Base-by-base conservation (phyloP, 2,888 invertebrate genomes). In the Nudaria mundana region DNA sequence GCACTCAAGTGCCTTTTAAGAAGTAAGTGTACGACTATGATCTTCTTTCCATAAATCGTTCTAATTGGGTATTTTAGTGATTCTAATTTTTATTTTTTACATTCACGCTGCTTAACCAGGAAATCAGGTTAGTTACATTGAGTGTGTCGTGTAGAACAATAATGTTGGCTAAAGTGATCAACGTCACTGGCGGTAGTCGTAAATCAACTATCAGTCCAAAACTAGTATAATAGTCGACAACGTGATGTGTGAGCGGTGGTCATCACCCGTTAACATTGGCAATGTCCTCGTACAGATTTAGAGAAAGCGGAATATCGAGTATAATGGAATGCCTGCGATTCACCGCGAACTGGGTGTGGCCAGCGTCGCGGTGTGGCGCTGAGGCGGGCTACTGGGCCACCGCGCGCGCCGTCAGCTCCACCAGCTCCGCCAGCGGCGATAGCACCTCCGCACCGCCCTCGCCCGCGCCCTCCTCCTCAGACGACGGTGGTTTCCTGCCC, bases 1-100 rank as follows among this genome's bases (percentile, higher is more conserved):
- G 95, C 94, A 97, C 96, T 93, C 95, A 96, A 94, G 95, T 97
- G 95, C 97, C 97, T 95, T 95, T 97, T 93, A 97, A 97, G 93
- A 97, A 97, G 97, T 97, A 91, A 96, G 96, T 94, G 56, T 3
- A 10, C 10, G n/a, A n/a, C n/a, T n/a, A n/a, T n/a, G n/a, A n/a
- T n/a, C n/a, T n/a, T n/a, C n/a, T n/a, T n/a, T n/a, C n/a, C n/a
- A n/a, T n/a, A n/a, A n/a, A n/a, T n/a, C n/a, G n/a, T n/a, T n/a
- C n/a, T n/a, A n/a, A n/a, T n/a, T n/a, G n/a, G n/a, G n/a, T n/a
- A n/a, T n/a, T 13, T 15, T 7, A 8, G 11, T 7, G 26, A 34
- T 12, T 44, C 37, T 41, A 46, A 48, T 49, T 29, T 33, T 25
- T 26, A 29, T 40, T 46, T 44, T 44, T 44, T 30, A 44, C 26